Conservation (phyloP, 2,888 invertebrate species). For the Mythimna lalbum region DNA sequence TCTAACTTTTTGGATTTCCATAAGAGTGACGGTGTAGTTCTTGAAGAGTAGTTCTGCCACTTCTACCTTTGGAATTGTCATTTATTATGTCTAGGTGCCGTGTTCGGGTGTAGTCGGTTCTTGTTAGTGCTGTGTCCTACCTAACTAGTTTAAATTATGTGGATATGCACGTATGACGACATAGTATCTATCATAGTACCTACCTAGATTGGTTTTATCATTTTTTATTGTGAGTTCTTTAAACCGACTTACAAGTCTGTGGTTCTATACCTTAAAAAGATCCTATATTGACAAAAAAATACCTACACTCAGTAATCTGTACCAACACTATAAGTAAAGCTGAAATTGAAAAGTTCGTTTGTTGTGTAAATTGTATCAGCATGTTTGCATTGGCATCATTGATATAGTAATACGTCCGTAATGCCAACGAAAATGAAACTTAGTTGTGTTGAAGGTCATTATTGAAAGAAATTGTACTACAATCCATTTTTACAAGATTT, state of each 20-base stretch:
- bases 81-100: not conserved
- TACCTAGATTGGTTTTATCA: not conserved
- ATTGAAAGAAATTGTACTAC: no score
- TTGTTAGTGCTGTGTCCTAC: not conserved
- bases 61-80: constrained; percentile 8
- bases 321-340: no score
- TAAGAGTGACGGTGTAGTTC: not conserved
- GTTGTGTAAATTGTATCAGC: no score
- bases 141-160: no score
- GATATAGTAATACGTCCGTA: no score
- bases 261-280: no score
- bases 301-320: no score
- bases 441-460: no score
- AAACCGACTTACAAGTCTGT: no score
- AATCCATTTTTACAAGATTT: no score
- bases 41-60: not conserved
- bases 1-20: not conserved
- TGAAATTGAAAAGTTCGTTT: not conserved
- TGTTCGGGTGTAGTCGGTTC: constrained; percentile 5
- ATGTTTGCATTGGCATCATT: no score
- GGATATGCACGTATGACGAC: not conserved
- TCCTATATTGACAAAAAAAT: not conserved
- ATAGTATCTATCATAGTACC: not conserved
- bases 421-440: no score
- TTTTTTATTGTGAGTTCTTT: not conserved